These are phyloP conservation scores for Aelia acuminata DNA, from an alignment of 2,888 invertebrate genomes.

Conservation along the genomic window DNA sequence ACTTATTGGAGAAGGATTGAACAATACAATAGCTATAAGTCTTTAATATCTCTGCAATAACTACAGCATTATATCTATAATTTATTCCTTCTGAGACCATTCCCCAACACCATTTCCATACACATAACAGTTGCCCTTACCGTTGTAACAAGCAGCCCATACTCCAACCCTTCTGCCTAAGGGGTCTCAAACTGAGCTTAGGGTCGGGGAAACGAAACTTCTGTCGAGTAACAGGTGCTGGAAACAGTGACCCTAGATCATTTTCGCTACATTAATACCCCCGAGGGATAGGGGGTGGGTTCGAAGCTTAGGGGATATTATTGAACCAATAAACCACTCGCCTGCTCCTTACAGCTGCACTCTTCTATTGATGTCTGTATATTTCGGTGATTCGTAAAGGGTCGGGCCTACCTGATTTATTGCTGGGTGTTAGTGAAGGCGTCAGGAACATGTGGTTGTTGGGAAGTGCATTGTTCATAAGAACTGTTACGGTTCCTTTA, in stretches of 20 bases:
- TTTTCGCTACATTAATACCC: slow-evolving; percentile 43
- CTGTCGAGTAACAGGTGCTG: neutral
- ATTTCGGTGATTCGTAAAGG: neutral
- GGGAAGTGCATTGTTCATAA: neutral
- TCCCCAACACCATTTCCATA: neutral
- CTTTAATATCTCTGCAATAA: too few relatives aligned
- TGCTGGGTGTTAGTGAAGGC: neutral
- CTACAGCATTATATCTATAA: neutral
- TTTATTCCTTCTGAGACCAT: neutral
- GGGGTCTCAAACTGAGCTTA: neutral
- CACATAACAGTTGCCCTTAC: neutral
- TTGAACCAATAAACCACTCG: slow-evolving; percentile 15
- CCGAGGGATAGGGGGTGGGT: too few relatives aligned
- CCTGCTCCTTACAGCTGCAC: slow-evolving; percentile 2
- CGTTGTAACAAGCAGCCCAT: neutral
- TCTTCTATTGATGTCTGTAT: slow-evolving; percentile 11
- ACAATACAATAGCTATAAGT: too few relatives aligned
- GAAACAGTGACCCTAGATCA: slow-evolving; percentile 33
- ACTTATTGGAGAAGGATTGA: too few relatives aligned
- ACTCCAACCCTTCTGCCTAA: neutral
- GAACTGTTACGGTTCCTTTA: too few relatives aligned
- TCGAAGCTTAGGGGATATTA: neutral
- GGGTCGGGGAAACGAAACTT: neutral
- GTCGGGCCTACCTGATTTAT: neutral
- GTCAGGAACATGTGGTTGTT: neutral